Conservation (phyloP, 2,888 invertebrate species). For the Scrobipalpa atriplicella region DNA sequence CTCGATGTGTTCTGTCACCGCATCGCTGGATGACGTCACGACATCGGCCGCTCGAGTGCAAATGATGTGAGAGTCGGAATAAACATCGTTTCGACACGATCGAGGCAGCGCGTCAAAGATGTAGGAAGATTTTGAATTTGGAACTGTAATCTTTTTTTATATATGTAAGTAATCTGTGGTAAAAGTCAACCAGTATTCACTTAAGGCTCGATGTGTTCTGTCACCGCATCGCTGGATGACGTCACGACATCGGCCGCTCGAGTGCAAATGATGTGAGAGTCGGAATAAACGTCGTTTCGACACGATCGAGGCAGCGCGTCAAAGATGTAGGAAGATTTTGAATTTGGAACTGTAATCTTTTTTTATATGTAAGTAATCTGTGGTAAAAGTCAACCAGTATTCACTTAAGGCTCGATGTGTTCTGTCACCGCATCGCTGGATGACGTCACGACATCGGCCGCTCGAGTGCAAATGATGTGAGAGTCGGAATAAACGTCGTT, state of each 20-base stretch:
- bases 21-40: not conserved
- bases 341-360: not conserved
- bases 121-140: conserved; percentile 13
- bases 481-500: conserved; percentile 28
- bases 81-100: conserved; percentile 28
- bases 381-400: conserved; percentile 23
- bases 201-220: too few relatives aligned
- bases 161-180: too few relatives aligned
- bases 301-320: conserved; percentile 2
- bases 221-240: not conserved
- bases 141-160: too few relatives aligned
- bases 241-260: not conserved
- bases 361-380: too few relatives aligned
- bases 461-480: conserved; percentile 26
- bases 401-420: conserved; percentile 19
- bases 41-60: not conserved
- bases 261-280: conserved; percentile 27
- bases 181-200: too few relatives aligned
- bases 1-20: conserved; percentile 25
- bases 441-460: too few relatives aligned
- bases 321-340: conserved; percentile 12
- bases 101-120: not conserved
- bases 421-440: conserved; percentile 24
- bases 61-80: conserved; percentile 30
- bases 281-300: conserved; percentile 29